Conservation (phyloP, 2,113 vertebrate genomes). For the Chloroceryle aenea region DNA sequence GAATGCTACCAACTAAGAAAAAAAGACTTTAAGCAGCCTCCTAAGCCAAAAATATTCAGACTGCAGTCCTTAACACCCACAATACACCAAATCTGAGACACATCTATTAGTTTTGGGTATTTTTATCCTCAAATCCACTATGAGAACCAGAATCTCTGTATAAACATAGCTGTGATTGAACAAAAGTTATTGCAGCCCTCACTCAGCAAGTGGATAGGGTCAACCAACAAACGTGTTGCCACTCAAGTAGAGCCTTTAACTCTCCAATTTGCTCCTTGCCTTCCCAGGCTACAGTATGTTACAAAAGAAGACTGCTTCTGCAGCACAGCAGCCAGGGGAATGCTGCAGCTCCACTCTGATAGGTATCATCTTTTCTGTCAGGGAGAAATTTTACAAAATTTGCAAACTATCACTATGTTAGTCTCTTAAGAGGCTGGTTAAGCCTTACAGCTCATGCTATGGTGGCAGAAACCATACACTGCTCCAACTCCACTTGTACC, state of each 20-base stretch:
- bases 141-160: not conserved
- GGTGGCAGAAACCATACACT: not conserved
- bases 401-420: not conserved
- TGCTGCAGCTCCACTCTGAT: not conserved
- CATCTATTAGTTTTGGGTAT: too few relatives aligned
- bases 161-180: not conserved
- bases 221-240: not conserved
- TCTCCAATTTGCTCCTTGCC: not conserved
- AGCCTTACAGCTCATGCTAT: not conserved
- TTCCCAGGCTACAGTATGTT: not conserved
- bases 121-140: not conserved
- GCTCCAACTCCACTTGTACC: not conserved
- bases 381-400: not conserved
- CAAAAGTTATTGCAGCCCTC: not conserved
- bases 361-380: not conserved
- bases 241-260: not conserved
- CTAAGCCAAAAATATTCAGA: not conserved
- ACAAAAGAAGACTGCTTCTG: not conserved
- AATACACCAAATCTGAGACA: not conserved
- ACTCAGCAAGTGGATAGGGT: not conserved
- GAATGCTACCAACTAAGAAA: not conserved
- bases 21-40: not conserved
- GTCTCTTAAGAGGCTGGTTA: not conserved
- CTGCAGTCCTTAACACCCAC: not conserved
- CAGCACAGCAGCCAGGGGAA: not conserved